These are phyloP conservation scores for Carposina sasakii DNA, from an alignment of 1,140 invertebrate genomes.

Conservation along the genomic window DNA sequence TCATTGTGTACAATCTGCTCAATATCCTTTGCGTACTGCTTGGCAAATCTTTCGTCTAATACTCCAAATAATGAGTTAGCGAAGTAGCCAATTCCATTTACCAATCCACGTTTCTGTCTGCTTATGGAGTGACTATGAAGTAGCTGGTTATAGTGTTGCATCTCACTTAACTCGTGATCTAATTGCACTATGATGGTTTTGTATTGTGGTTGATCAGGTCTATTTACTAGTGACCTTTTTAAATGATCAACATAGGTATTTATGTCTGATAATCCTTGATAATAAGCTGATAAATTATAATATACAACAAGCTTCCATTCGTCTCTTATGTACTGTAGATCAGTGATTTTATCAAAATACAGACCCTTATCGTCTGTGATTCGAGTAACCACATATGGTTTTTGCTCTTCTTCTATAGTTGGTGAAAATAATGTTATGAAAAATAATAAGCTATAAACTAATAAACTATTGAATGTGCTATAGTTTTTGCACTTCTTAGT, in stretches of 20 bases:
- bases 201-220: neutral
- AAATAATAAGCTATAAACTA: neutral
- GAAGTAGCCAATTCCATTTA: slow-evolving; percentile 16
- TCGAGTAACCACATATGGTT: neutral
- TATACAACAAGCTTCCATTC: slow-evolving; percentile 7
- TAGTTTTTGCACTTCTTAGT: neutral
- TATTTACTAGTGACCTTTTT: neutral
- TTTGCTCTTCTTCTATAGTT: neutral
- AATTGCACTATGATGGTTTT: neutral
- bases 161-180: slow-evolving; percentile 2
- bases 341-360: slow-evolving; percentile 5
- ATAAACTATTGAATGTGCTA: neutral
- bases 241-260: neutral
- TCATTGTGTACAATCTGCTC: neutral
- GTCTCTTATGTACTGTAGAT: slow-evolving; percentile 1
- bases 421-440: neutral
- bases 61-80: slow-evolving; percentile 8
- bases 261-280: neutral
- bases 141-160: slow-evolving; percentile 5
- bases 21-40: slow-evolving; percentile 1
- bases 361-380: neutral
- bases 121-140: neutral
- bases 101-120: slow-evolving; percentile 18
- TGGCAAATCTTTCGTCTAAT: neutral
- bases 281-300: slow-evolving; percentile 5